Percentiles rank a stretch among this genome's conserved stretches.
phyloP scores from a whole-genome alignment of 2,797 vertebrate species.

The Typhlichthys subterraneus region DNA sequence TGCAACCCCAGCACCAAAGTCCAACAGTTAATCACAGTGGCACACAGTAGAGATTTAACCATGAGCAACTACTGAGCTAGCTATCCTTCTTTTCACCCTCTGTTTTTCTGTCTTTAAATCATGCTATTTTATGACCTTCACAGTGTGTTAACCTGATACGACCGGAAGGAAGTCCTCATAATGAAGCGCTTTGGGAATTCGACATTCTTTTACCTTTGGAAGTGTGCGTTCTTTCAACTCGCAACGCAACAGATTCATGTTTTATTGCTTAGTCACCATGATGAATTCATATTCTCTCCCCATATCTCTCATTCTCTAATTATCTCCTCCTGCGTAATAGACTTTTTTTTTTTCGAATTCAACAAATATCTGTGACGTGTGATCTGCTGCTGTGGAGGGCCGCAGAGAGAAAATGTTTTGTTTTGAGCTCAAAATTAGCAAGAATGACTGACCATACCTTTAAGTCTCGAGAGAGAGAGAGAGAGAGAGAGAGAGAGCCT shows the following conservation, averaged over 20 bases:
- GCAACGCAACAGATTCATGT: background rate
- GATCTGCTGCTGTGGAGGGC: too few relatives aligned
- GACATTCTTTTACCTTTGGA: constrained; percentile 22
- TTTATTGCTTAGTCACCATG: constrained; percentile 21
- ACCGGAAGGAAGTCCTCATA: constrained; percentile 30
- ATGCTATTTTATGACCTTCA: background rate
- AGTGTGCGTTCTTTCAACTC: background rate
- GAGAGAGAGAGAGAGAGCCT: constrained; percentile 31
- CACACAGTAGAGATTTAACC: too few relatives aligned
- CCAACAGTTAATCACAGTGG: too few relatives aligned
- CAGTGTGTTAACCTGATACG: constrained; percentile 33
- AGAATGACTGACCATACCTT: background rate
- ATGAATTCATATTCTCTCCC: constrained; percentile 25
- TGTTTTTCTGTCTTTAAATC: background rate
- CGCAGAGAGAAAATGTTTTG: background rate
- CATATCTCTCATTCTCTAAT: constrained; percentile 18
- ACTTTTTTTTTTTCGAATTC: too few relatives aligned
- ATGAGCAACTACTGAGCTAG: background rate
- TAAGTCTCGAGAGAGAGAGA: background rate
- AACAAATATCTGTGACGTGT: too few relatives aligned
- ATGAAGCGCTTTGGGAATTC: constrained; percentile 11
- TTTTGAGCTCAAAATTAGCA: too few relatives aligned
- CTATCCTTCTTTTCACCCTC: background rate
- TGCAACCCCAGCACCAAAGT: background rate
- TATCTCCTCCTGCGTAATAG: constrained; percentile 1